Percentiles rank a stretch among this genome's conserved stretches.
Conservation (phyloP, 2,113 vertebrate genomes). For the Takifugu flavidus region DNA sequence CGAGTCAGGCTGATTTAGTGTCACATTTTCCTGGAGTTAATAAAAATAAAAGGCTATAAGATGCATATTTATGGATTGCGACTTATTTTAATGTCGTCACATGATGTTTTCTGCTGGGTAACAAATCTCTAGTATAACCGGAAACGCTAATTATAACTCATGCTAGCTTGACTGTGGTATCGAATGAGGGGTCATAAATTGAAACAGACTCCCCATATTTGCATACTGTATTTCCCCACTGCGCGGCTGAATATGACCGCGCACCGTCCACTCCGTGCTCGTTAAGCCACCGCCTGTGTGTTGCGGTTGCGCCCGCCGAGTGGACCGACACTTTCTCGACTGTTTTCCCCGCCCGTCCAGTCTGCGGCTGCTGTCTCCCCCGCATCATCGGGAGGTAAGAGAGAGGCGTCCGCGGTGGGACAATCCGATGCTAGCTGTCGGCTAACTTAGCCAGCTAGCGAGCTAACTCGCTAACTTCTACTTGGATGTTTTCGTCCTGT, state of each 20-base stretch:
- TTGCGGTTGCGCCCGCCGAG: not conserved
- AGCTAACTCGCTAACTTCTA: conserved; percentile 32
- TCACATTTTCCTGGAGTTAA: conserved; percentile 1
- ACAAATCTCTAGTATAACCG: conserved; percentile 35
- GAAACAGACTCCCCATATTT: conserved; percentile 55
- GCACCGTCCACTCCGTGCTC: conserved; percentile 51
- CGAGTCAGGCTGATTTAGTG: conserved; percentile 11
- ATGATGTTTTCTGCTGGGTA: not conserved
- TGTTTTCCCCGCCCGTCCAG: conserved; percentile 22
- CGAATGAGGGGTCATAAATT: conserved; percentile 71
- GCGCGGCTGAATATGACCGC: conserved; percentile 74
- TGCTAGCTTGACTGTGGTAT: conserved; percentile 44
- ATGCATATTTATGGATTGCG: not conserved
- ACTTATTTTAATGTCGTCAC: not conserved
- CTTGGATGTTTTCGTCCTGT: not conserved
- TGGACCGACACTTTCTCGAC: conserved; percentile 17
- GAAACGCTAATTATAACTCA: conserved; percentile 38
- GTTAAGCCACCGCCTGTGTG: conserved; percentile 13
- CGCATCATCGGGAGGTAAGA: conserved; percentile 68
- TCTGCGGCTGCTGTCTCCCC: conserved; percentile 56
- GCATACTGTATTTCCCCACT: conserved; percentile 59
- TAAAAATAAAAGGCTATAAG: conserved; percentile 30
- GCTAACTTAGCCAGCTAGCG: conserved; percentile 48
- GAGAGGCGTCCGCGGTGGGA: conserved; percentile 46
- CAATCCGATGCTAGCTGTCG: conserved; percentile 37